Evolutionary conservation across 1,140 invertebrate genomes (phyloP).

Genomic region (Eubasilissa regina): DNA sequence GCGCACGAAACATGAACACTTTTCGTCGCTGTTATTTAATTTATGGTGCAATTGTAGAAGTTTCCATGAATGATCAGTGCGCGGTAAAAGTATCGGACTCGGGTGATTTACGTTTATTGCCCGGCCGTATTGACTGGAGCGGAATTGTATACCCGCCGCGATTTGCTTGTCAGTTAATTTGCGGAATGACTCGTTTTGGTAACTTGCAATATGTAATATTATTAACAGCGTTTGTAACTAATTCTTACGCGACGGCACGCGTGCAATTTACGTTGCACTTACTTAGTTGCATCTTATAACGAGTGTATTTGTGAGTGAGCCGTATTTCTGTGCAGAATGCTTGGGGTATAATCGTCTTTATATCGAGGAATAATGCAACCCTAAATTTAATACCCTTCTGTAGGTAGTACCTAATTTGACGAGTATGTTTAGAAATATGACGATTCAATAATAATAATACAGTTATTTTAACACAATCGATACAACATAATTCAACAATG

Average conservation of each 20-base stretch:
- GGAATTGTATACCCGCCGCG: slow-evolving; percentile 12
- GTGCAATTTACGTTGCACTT: too few relatives aligned
- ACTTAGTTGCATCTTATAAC: too few relatives aligned
- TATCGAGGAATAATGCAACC: too few relatives aligned
- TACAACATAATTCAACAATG: too few relatives aligned
- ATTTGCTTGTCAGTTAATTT: slow-evolving; percentile 43
- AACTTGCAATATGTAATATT: slow-evolving; percentile 35
- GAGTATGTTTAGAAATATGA: too few relatives aligned
- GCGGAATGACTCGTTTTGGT: slow-evolving; percentile 39
- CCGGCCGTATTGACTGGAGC: slow-evolving; percentile 22
- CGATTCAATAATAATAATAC: too few relatives aligned
- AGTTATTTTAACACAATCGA: too few relatives aligned
- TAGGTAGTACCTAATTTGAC: too few relatives aligned
- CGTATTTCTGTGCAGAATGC: too few relatives aligned
- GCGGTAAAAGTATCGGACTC: slow-evolving; percentile 7
- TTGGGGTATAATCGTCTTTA: too few relatives aligned
- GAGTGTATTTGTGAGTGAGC: too few relatives aligned
- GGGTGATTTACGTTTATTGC: slow-evolving; percentile 39
- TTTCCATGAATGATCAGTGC: slow-evolving; percentile 36
- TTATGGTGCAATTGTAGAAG: slow-evolving; percentile 34
- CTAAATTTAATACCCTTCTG: too few relatives aligned
- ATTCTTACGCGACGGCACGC: slow-evolving; percentile 1
- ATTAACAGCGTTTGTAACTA: slow-evolving; percentile 12
- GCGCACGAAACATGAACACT: slow-evolving; percentile 8
- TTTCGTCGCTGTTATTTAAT: slow-evolving; percentile 13